A percentile compares a stretch with the other conserved stretches of the same genome.
These are phyloP conservation scores for Tribolium castaneum DNA, from an alignment of 1,140 invertebrate species.

Conservation along the genomic window DNA sequence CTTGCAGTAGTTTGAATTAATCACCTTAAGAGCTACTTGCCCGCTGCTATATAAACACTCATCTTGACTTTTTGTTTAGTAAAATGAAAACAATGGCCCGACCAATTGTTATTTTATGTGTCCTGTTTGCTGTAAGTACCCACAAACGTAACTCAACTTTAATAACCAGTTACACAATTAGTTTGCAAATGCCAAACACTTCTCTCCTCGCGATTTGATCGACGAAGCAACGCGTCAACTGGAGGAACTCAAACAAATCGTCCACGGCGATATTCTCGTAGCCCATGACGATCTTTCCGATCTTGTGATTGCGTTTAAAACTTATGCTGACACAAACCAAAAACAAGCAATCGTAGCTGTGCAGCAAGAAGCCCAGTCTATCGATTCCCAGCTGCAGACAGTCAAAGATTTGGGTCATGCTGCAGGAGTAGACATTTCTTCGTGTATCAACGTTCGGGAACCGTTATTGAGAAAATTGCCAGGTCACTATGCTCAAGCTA, in stretches of 20 bases:
- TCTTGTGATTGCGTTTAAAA: neutral
- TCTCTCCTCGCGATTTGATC: neutral
- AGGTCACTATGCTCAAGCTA: neutral
- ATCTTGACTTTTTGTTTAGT: neutral
- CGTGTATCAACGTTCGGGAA: neutral
- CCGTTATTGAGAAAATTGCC: neutral
- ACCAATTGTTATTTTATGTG: neutral
- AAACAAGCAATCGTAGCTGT: neutral
- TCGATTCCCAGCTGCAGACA: neutral
- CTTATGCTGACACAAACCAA: neutral
- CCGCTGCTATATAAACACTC: neutral
- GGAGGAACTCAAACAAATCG: neutral
- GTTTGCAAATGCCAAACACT: neutral
- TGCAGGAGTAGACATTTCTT: neutral
- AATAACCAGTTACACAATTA: neutral
- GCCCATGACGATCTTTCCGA: neutral
- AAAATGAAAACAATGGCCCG: neutral
- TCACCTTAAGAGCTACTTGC: neutral
- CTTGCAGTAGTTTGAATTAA: neutral
- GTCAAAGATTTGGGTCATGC: neutral
- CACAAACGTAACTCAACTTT: neutral
- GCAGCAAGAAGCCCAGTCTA: neutral
- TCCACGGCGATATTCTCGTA: neutral
- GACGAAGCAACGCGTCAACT: neutral
- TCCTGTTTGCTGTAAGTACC: neutral